Evolutionary conservation across 2,797 vertebrate genomes (phyloP), one percentile per base, ranked within the genome.

Genomic region (Limosa lapponica): DNA sequence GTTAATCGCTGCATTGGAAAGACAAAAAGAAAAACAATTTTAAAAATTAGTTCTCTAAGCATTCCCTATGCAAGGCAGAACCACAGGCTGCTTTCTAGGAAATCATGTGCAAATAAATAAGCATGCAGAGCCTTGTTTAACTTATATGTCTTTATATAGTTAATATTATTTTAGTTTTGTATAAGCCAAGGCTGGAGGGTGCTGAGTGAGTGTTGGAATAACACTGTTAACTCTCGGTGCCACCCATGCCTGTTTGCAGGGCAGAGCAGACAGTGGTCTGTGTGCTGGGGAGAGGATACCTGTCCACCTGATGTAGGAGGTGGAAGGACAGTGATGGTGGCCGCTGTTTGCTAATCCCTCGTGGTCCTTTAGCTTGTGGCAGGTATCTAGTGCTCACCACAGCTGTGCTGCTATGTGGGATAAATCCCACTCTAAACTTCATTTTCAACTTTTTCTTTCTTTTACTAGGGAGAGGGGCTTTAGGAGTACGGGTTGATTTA

Each of bases 1-100:
- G 73, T 83, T 93, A 87, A 83, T 70, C 79, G 49, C 58, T 96
- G 32, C 49, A 69, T n/a, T 85, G 84, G 44, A 92, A 91, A 88
- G 64, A 34, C 13, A 88, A 41, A 80, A 77, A 64, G 41, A 34
- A 77, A 69, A 73, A 2, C 7, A 4, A 25, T 51, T 55, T 11
- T 12, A 8, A n/a, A 48, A 65, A 70, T 12, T 19, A 34, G 2
- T 27, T 87, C 12, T 58, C 10, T 24, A 49, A 55, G 51, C 19
- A 22, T 59, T 79, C 82, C 82, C 67, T 87, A 1, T 15, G 36
- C 27, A 61, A 49, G 49, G 32, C 51, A 75, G 34, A 49, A 24
- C 37, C 24, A 44, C 57, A 69, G 28, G 19, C 34, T 83, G 80
- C 24, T 48, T 59, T 65, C 88, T 70, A 46, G 44, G 51, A 66